Conservation (phyloP, 2,888 invertebrate genomes). For the Fabriciana adippe region DNA sequence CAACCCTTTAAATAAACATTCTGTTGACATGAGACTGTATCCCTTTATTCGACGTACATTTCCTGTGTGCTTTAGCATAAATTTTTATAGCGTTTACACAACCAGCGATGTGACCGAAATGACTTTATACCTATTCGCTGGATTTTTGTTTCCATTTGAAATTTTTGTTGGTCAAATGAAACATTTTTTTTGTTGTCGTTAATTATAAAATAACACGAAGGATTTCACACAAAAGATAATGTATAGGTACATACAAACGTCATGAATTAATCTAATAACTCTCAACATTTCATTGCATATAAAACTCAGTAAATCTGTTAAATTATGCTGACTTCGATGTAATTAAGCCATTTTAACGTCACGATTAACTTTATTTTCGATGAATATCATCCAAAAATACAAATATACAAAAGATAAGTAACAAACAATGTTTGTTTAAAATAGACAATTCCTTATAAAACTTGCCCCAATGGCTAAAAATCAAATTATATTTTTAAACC, state of each 20-base stretch:
- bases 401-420: background rate
- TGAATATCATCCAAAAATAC: background rate
- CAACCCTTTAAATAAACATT: slow-evolving; percentile 31
- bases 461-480: too few species aligned
- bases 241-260: background rate
- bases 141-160: background rate
- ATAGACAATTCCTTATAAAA: too few species aligned
- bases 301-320: background rate
- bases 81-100: slow-evolving; percentile 18
- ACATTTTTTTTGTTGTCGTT: too few species aligned
- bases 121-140: slow-evolving; percentile 5
- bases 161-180: too few species aligned
- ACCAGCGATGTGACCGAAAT: slow-evolving; percentile 17
- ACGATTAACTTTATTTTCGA: background rate
- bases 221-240: background rate
- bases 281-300: slow-evolving; percentile 1
- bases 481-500: too few species aligned
- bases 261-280: slow-evolving; percentile 11
- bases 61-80: slow-evolving; percentile 13
- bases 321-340: background rate
- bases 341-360: background rate
- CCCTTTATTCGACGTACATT: slow-evolving; percentile 26
- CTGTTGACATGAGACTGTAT: slow-evolving; percentile 20
- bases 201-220: too few species aligned
- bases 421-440: too few species aligned